Percentiles rank a stretch among this genome's conserved stretches.
Evolutionary conservation across 1,140 invertebrate species (phyloP).

Genomic region (Maconellicoccus hirsutus): DNA sequence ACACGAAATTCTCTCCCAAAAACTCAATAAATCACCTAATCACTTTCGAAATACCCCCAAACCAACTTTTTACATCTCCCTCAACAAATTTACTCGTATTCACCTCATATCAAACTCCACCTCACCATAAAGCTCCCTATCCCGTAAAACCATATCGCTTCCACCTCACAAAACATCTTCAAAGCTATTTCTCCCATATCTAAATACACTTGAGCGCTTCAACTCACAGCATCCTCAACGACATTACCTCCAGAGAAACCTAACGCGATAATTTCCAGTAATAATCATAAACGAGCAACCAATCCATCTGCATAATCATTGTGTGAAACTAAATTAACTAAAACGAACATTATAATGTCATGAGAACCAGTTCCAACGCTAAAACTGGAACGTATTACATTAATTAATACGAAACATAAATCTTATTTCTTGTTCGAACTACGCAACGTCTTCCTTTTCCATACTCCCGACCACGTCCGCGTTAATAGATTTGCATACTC

Average conservation of each 20-base stretch:
- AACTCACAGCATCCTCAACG: no score
- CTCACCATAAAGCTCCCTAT: no score
- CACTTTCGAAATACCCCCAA: no score
- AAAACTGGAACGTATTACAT: constrained; percentile 9
- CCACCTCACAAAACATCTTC: no score
- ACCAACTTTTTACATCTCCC: no score
- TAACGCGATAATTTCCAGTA: not conserved
- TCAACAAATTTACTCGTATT: no score
- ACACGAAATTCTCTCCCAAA: no score
- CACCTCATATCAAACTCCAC: no score
- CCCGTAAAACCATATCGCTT: no score
- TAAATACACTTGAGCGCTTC: no score
- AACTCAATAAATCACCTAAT: no score
- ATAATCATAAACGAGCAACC: constrained; percentile 3
- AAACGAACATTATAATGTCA: not conserved
- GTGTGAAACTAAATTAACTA: not conserved
- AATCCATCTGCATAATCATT: not conserved
- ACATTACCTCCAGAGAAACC: not conserved
- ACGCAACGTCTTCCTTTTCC: not conserved
- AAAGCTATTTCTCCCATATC: no score
- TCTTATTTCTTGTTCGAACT: not conserved
- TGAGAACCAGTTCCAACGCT: not conserved
- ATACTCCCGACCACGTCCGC: not conserved
- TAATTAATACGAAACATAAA: constrained; percentile 1
- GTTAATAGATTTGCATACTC: not conserved